A percentile compares a stretch with the other conserved stretches of the same genome.
Evolutionary conservation across 2,888 invertebrate species (phyloP).

Genomic region (Hermodice carunculata): DNA sequence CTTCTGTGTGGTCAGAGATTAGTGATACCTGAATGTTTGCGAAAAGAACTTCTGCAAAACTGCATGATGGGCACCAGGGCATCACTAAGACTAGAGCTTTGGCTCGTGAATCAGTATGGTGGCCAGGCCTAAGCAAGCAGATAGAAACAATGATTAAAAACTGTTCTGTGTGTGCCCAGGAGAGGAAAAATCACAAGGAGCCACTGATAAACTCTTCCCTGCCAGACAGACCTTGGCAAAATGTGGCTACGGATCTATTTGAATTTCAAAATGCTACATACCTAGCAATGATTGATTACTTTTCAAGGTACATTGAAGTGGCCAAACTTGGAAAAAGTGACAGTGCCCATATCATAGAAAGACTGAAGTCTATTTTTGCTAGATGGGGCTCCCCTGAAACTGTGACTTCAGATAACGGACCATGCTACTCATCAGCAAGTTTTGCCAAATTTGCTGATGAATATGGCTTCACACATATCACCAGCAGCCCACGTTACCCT

Average conservation of each 20-base stretch:
- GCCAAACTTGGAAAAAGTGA: background rate
- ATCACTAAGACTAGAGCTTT: background rate
- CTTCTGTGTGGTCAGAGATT: constrained; percentile 2
- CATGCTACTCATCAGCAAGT: background rate
- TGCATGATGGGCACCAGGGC: constrained; percentile 10
- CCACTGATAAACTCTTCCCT: background rate
- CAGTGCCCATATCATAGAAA: background rate
- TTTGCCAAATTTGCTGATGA: too few species aligned
- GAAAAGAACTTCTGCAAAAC: background rate
- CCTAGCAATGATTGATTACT: constrained; percentile 5
- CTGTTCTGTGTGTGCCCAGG: background rate
- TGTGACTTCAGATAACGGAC: constrained; percentile 6
- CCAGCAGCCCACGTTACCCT: too few species aligned
- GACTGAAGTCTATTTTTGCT: constrained; percentile 8
- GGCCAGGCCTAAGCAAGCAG: constrained; percentile 8
- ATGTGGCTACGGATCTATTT: constrained; percentile 7
- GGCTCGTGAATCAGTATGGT: constrained; percentile 4
- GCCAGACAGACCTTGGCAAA: constrained; percentile 9
- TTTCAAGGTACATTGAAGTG: background rate
- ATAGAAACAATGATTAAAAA: background rate
- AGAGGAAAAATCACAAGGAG: background rate
- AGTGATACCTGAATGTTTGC: background rate
- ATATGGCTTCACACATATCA: too few species aligned
- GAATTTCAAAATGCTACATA: background rate
- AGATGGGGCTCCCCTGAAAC: background rate